Percentiles rank a stretch among this genome's conserved stretches.
Conservation (phyloP, 2,888 invertebrate genomes). For the Allygus modestus region DNA sequence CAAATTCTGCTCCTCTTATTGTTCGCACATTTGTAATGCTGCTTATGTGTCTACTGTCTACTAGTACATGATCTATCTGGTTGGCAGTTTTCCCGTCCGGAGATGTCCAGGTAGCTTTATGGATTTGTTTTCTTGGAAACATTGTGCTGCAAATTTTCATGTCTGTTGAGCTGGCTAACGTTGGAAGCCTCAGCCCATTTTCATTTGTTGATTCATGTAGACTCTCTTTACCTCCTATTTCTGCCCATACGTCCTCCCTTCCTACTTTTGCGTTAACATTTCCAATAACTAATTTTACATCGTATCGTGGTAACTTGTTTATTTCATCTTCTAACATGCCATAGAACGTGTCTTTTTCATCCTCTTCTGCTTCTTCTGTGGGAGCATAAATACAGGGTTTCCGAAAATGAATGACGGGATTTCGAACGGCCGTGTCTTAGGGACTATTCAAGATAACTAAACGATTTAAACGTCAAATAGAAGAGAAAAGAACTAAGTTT, state of each 20-base stretch:
- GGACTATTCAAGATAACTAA: no score
- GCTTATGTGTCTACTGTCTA: conserved; percentile 53
- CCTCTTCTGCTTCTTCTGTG: conserved; percentile 57
- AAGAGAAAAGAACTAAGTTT: no score
- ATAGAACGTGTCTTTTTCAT: conserved; percentile 38
- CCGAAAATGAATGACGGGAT: no score
- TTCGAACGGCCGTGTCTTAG: no score
- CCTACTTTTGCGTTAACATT: conserved; percentile 36
- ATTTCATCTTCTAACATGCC: conserved; percentile 12
- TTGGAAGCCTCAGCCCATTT: neutral
- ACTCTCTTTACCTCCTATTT: conserved; percentile 18
- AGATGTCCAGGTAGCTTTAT: conserved; percentile 65
- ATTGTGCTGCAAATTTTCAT: conserved; percentile 61
- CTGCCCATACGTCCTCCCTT: neutral
- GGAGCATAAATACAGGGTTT: no score
- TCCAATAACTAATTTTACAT: conserved; percentile 19
- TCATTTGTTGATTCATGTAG: neutral
- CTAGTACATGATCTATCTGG: conserved; percentile 64
- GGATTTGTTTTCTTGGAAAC: conserved; percentile 64
- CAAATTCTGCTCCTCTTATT: conserved; percentile 62
- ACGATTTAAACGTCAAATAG: no score
- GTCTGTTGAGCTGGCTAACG: conserved; percentile 54
- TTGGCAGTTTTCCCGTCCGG: conserved; percentile 65
- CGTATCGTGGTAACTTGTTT: conserved; percentile 2
- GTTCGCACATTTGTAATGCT: conserved; percentile 55